Evolutionary conservation across 2,888 invertebrate genomes (phyloP), one percentile per base, ranked within the genome.

Genomic region (Drosophila formosana): DNA sequence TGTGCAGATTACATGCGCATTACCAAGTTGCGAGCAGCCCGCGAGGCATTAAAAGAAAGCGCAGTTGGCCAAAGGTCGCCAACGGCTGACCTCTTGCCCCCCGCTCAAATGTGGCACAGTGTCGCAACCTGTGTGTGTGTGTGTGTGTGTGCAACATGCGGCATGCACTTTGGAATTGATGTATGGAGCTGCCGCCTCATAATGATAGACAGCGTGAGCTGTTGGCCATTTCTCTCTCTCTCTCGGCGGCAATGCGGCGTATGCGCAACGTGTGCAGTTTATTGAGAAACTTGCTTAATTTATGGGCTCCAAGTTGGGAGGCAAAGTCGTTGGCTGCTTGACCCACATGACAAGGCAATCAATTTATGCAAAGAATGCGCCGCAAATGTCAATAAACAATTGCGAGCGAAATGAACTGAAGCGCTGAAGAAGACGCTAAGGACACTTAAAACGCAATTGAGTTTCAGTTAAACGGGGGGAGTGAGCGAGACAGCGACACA

Each of bases 241-340:
- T 18, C 18, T 18, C 18, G 32, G 57, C 39, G 51, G 47, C 58
- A 57, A 81, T 69, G 66, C 61, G 72, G 68, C 77, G 82, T 80
- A 88, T 86, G 72, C 72, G 75, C 74, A 83, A 83, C 75, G 69
- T 80, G 73, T 71, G 82, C 74, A 75, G 65, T 81, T 84, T 89
- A 84, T 87, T 87, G 82, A 78, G 72, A 75, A 87, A 84, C 78
- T 78, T 84, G 72, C 66, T 76, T 69, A 84, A 89, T 81, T 89
- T 84, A 89, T 87, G 78, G 39, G 39, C 28, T 28, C 28, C 28
- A 28, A 28, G 6, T 28, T 6, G 0, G 0, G 34, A n/a, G 34
- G n/a, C 11, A 11, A 37, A 30, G 30, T 30, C 30, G 5, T 6
- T 7, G n/a, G 23, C 50, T 46, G 13, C 25, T 32, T 56, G 47